These are phyloP conservation scores for Apantesis nais DNA, from an alignment of 2,888 invertebrate species.

Conservation along the genomic window DNA sequence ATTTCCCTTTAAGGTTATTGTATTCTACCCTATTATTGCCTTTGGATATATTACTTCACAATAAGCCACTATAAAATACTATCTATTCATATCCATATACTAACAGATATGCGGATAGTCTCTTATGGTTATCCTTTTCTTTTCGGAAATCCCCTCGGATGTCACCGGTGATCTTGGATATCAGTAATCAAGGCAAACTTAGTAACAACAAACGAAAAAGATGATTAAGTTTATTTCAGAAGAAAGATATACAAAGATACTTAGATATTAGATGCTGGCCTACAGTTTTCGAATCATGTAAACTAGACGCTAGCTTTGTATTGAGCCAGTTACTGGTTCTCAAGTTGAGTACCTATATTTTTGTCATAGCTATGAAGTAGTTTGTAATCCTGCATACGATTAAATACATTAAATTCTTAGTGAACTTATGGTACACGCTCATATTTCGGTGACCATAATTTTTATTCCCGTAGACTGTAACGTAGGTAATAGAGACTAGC, in stretches of 20 bases:
- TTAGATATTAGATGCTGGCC: constrained; percentile 31
- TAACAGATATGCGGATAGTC: not conserved
- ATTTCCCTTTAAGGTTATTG: constrained; percentile 24
- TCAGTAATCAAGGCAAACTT: too few relatives aligned
- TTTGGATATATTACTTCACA: not conserved
- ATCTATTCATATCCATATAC: not conserved
- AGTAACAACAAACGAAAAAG: not conserved
- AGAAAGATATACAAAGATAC: constrained; percentile 26
- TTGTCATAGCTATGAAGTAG: constrained; percentile 35
- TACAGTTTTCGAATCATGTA: constrained; percentile 52
- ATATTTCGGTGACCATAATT: too few relatives aligned
- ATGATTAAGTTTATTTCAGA: not conserved
- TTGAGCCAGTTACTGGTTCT: constrained; percentile 54
- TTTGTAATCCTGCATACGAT: constrained; percentile 14
- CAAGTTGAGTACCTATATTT: constrained; percentile 39
- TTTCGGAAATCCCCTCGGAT: too few relatives aligned
- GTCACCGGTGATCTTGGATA: too few relatives aligned
- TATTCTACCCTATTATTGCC: not conserved
- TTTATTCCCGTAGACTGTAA: too few relatives aligned
- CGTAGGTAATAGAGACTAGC: too few relatives aligned
- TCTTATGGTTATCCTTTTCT: not conserved
- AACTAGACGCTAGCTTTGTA: constrained; percentile 47
- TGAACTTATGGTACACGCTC: too few relatives aligned
- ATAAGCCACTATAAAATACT: not conserved
- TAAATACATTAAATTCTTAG: not conserved